Conservation (phyloP, 1,140 invertebrate species). For the Calycopis cecrops region DNA sequence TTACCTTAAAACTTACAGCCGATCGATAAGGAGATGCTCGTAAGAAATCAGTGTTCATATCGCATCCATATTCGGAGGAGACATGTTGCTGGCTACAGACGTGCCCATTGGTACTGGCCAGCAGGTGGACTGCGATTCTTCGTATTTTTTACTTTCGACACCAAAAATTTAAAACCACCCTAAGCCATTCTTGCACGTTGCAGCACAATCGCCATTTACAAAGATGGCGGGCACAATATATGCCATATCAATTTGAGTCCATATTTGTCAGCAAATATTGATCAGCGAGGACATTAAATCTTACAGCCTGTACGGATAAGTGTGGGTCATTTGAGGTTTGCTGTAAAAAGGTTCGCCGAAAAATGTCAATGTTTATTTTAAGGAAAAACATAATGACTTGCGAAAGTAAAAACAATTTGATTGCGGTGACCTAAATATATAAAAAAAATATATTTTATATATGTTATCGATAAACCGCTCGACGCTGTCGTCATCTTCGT, state of each 20-base stretch:
- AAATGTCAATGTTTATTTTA: no score
- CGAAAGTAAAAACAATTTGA: no score
- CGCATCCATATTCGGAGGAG: slow-evolving; percentile 50
- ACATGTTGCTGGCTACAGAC: slow-evolving; percentile 37
- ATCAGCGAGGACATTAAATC: background rate
- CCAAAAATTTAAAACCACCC: slow-evolving; percentile 1
- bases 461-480: no score
- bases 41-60: slow-evolving; percentile 64
- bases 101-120: slow-evolving; percentile 10
- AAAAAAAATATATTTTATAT: no score
- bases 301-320: no score
- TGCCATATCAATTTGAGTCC: background rate
- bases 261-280: slow-evolving; percentile 5
- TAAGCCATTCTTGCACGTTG: background rate
- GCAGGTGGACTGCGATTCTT: slow-evolving; percentile 22
- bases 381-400: no score
- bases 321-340: no score
- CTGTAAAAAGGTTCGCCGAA: no score
- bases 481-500: no score
- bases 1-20: slow-evolving; percentile 39
- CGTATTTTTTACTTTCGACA: slow-evolving; percentile 2
- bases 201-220: no score
- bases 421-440: no score
- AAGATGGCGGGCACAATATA: no score
- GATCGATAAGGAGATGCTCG: slow-evolving; percentile 34